Percentiles rank a stretch among this genome's conserved stretches.
These are phyloP conservation scores for Synaphobranchus kaupii DNA, from an alignment of 2,797 vertebrate genomes.

Conservation along the genomic window DNA sequence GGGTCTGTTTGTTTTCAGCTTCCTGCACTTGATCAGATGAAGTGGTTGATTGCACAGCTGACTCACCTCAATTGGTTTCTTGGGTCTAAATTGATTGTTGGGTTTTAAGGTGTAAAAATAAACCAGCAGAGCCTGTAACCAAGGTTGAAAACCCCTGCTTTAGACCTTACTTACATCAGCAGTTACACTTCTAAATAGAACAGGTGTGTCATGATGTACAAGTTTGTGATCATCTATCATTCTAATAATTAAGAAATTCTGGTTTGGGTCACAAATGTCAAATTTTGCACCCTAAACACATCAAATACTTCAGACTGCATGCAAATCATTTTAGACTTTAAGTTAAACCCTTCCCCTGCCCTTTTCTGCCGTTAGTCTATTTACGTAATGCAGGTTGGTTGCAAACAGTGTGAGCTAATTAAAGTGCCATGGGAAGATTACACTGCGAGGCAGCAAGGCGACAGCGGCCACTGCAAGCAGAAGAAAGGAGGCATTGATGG, in stretches of 20 bases:
- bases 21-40: background rate
- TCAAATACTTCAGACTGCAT: background rate
- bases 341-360: background rate
- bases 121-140: background rate
- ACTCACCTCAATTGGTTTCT: background rate
- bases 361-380: background rate
- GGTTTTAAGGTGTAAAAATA: background rate
- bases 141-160: background rate
- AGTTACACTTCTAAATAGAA: background rate
- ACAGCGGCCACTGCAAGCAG: conserved; percentile 42
- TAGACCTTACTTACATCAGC: background rate
- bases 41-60: background rate
- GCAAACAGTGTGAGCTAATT: conserved; percentile 35
- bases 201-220: background rate
- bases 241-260: background rate
- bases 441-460: conserved; percentile 34
- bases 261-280: background rate
- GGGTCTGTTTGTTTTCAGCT: background rate
- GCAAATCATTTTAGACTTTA: background rate
- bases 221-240: background rate
- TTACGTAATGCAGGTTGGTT: background rate
- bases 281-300: background rate
- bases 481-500: conserved; percentile 37
- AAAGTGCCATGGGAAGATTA: conserved; percentile 41
- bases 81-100: background rate